These are phyloP conservation scores for Phasianus colchicus DNA, from an alignment of 2,113 vertebrate genomes.

Conservation along the genomic window DNA sequence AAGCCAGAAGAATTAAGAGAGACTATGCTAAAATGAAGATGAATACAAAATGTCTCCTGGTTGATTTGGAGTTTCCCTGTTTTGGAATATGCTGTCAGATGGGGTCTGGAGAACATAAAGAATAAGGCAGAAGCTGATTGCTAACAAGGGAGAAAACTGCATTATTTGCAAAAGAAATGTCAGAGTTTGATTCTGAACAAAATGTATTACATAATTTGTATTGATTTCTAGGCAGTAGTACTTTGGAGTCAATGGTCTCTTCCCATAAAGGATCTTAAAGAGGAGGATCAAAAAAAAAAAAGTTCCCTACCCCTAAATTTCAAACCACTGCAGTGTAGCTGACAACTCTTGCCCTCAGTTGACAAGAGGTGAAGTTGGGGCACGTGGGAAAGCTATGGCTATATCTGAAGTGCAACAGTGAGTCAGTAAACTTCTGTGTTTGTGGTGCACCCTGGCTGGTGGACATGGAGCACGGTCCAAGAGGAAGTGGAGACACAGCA, in stretches of 20 bases:
- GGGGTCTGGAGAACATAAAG: background rate
- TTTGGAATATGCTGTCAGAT: background rate
- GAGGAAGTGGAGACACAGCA: rapidly evolving
- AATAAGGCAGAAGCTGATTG: background rate
- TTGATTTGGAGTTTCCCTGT: background rate
- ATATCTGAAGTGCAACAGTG: background rate
- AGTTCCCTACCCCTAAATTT: background rate
- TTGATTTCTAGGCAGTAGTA: background rate
- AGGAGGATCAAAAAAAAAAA: background rate
- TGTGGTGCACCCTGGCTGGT: background rate
- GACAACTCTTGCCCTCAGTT: background rate
- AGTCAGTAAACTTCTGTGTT: background rate
- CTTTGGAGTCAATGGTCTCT: background rate
- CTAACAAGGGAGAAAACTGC: background rate
- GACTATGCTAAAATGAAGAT: background rate
- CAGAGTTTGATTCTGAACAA: background rate
- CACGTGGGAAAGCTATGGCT: background rate
- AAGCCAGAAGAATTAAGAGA: background rate
- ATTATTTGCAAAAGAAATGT: conserved; percentile 8
- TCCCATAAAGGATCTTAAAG: background rate
- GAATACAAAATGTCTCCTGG: background rate
- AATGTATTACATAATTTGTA: background rate
- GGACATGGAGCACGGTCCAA: rapidly evolving
- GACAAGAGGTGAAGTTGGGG: background rate
- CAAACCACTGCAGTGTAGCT: background rate